Evolutionary conservation across 1,140 invertebrate species (phyloP).

Genomic region (Drosophila burlai): DNA sequence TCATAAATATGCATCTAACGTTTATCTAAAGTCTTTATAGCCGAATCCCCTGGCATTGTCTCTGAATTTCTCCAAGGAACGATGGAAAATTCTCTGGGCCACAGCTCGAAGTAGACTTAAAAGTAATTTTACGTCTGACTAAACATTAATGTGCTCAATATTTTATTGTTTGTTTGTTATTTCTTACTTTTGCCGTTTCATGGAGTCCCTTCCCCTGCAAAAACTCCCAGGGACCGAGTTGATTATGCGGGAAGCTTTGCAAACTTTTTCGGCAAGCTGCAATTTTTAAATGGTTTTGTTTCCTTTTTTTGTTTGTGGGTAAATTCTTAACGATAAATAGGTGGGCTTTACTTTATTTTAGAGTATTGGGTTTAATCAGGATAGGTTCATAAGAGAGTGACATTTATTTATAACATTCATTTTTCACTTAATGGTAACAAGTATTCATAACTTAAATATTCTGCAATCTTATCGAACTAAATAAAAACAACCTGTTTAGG

Average conservation of each 20-base stretch:
- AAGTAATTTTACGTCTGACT: conserved; percentile 85
- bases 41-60: conserved; percentile 38
- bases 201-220: conserved; percentile 28
- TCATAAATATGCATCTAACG: conserved; percentile 82
- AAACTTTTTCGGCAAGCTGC: conserved; percentile 50
- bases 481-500: background rate
- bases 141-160: conserved; percentile 85
- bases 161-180: conserved; percentile 84
- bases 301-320: background rate
- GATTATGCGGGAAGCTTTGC: conserved; percentile 67
- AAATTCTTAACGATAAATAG: conserved; percentile 38
- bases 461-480: background rate
- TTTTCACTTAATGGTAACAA: background rate
- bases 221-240: conserved; percentile 47
- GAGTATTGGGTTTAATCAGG: background rate
- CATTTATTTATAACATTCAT: background rate
- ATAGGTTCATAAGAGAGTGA: background rate
- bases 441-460: background rate
- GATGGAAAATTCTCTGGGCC: conserved; percentile 3
- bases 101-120: conserved; percentile 77
- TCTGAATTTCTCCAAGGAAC: conserved; percentile 32
- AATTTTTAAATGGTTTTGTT: conserved; percentile 44
- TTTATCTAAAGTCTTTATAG: conserved; percentile 82
- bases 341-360: conserved; percentile 3
- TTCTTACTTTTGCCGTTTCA: conserved; percentile 68